phyloP scores from a whole-genome alignment of 2,113 vertebrate genomes.

The Lagenorhynchus albirostris region DNA sequence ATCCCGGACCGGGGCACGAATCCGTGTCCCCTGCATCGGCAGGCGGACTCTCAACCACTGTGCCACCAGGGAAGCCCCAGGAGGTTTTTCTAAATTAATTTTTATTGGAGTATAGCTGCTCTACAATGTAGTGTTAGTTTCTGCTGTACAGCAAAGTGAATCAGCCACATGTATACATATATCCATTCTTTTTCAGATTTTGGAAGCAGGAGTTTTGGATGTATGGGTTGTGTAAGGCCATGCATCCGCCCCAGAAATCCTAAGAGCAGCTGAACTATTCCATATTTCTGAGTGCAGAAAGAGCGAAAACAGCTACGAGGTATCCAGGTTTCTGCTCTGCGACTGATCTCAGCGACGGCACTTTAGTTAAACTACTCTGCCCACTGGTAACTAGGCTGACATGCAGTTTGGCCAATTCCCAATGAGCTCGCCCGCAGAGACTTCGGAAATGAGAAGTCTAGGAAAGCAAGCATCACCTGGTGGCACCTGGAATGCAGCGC shows the following conservation, averaged over 20 bases:
- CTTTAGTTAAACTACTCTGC: background rate
- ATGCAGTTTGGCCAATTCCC: background rate
- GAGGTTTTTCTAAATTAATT: too few species aligned
- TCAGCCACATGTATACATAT: too few species aligned
- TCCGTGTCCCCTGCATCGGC: too few species aligned
- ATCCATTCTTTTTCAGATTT: too few species aligned
- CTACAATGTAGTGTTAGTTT: too few species aligned
- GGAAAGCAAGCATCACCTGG: background rate
- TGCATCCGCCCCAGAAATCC: background rate
- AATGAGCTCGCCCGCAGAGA: background rate
- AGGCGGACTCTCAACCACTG: too few species aligned
- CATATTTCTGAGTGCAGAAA: background rate
- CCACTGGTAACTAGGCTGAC: background rate
- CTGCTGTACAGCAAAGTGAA: too few species aligned
- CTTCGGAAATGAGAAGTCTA: background rate
- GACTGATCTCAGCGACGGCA: background rate
- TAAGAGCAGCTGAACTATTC: background rate
- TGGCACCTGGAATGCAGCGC: too few species aligned
- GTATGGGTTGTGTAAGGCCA: background rate
- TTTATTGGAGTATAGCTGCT: too few species aligned
- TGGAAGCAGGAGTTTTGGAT: background rate
- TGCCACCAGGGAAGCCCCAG: too few species aligned
- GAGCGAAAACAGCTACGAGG: background rate
- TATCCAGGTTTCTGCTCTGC: background rate
- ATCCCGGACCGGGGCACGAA: accelerated